phyloP scores from a whole-genome alignment of 2,113 vertebrate genomes.

The Psittacara wagleri region DNA sequence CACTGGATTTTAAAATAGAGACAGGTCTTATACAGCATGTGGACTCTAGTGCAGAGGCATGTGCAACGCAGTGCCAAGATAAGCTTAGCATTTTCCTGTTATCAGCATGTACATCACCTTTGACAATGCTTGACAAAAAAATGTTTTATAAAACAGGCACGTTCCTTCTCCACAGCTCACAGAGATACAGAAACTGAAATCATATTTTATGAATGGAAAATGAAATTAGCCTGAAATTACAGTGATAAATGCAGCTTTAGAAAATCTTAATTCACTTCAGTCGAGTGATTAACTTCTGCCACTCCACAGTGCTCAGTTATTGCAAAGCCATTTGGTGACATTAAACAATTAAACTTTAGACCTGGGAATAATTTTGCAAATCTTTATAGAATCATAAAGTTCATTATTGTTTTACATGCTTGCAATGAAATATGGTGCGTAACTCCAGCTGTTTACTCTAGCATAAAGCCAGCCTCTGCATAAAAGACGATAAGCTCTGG shows the following conservation, averaged over 20 bases:
- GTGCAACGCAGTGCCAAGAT: not conserved
- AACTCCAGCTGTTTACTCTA: conserved; percentile 60
- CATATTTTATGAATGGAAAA: conserved; percentile 69
- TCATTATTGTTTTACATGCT: conserved; percentile 57
- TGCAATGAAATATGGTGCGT: conserved; percentile 21
- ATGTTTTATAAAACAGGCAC: conserved; percentile 14
- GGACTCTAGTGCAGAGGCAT: not conserved
- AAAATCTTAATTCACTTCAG: conserved; percentile 75
- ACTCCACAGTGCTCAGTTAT: conserved; percentile 69
- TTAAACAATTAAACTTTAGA: conserved; percentile 75
- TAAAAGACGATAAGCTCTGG: conserved; percentile 46
- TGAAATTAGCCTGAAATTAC: conserved; percentile 68
- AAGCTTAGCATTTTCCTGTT: not conserved
- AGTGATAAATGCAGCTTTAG: conserved; percentile 71
- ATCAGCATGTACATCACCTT: not conserved
- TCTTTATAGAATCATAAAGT: conserved; percentile 68
- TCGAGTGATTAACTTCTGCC: conserved; percentile 73
- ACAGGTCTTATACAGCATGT: not conserved
- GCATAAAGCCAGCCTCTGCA: conserved; percentile 41
- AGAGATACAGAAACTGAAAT: conserved; percentile 57
- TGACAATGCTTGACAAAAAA: conserved; percentile 2
- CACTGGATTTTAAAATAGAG: not conserved
- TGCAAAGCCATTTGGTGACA: conserved; percentile 73
- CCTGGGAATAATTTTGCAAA: conserved; percentile 74
- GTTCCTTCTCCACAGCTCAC: not conserved